Conservation (phyloP, 2,797 vertebrate species). For the Salmo trutta region DNA sequence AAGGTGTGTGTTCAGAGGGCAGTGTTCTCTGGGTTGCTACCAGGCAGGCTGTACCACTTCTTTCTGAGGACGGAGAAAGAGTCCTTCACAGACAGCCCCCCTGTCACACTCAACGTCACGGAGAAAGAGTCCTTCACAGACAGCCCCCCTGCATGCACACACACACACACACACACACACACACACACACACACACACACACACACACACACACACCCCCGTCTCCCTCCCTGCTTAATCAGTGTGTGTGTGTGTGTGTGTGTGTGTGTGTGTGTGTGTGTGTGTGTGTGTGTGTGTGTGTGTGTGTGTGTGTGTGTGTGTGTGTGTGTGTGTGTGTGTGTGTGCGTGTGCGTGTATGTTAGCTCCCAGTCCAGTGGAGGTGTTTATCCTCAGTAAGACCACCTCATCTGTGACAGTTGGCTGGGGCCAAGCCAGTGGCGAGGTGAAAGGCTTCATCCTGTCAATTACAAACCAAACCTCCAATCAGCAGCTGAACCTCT, state of each 20-base stretch:
- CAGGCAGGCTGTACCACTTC: slow-evolving; percentile 78
- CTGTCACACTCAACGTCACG: slow-evolving; percentile 74
- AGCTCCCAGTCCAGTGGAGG: slow-evolving; percentile 76
- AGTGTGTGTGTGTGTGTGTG: too few species aligned
- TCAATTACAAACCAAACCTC: slow-evolving; percentile 75
- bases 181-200: neutral
- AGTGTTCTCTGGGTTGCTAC: slow-evolving; percentile 72
- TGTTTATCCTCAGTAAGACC: slow-evolving; percentile 76
- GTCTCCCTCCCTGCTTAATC: too few species aligned
- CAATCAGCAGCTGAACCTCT: slow-evolving; percentile 64
- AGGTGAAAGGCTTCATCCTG: slow-evolving; percentile 73
- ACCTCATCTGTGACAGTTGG: slow-evolving; percentile 73
- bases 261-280: too few species aligned
- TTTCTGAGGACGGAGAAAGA: slow-evolving; percentile 83
- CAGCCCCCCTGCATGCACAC: too few species aligned
- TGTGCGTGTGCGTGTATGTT: neutral
- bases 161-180: slow-evolving; percentile 66
- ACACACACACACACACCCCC: too few species aligned
- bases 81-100: slow-evolving; percentile 78
- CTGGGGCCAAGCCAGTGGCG: slow-evolving; percentile 69
- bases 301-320: too few species aligned
- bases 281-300: neutral
- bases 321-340: too few species aligned
- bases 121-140: too few species aligned
- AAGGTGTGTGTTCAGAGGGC: slow-evolving; percentile 75